These are phyloP conservation scores for Drosophila sproati DNA, from an alignment of 1,140 invertebrate genomes.

Conservation along the genomic window DNA sequence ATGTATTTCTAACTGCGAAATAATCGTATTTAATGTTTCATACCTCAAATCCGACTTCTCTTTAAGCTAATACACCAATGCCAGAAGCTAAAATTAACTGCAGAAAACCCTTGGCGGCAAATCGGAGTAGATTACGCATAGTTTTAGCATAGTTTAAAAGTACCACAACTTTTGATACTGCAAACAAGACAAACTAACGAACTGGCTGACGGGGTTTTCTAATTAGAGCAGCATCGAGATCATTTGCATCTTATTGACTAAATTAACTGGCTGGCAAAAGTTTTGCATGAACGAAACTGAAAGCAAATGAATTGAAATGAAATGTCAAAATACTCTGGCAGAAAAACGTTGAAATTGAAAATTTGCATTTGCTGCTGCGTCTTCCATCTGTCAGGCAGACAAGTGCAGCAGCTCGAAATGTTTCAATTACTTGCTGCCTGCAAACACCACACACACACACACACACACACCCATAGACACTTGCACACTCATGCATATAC, in stretches of 20 bases:
- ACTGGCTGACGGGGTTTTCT: slow-evolving; percentile 51
- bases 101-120: slow-evolving; percentile 2
- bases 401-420: slow-evolving; percentile 46
- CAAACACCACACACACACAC: slow-evolving; percentile 18
- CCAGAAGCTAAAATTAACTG: not conserved
- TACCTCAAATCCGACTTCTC: too few species aligned
- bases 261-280: slow-evolving; percentile 66
- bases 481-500: not conserved
- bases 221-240: slow-evolving; percentile 63
- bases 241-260: slow-evolving; percentile 82
- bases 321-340: slow-evolving; percentile 40
- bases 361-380: slow-evolving; percentile 52
- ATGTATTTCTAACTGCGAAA: too few species aligned
- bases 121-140: slow-evolving; percentile 57
- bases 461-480: not conserved
- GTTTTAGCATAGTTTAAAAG: slow-evolving; percentile 37
- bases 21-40: too few species aligned
- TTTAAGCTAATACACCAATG: not conserved
- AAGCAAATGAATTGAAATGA: slow-evolving; percentile 62
- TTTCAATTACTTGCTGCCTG: slow-evolving; percentile 66
- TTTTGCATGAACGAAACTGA: slow-evolving; percentile 49
- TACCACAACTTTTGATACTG: slow-evolving; percentile 58
- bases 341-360: slow-evolving; percentile 47
- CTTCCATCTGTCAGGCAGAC: slow-evolving; percentile 12
- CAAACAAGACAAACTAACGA: slow-evolving; percentile 40